Percentiles rank a stretch among this genome's conserved stretches.
Conservation (phyloP, 2,113 vertebrate genomes). For the Synchiropus splendidus region DNA sequence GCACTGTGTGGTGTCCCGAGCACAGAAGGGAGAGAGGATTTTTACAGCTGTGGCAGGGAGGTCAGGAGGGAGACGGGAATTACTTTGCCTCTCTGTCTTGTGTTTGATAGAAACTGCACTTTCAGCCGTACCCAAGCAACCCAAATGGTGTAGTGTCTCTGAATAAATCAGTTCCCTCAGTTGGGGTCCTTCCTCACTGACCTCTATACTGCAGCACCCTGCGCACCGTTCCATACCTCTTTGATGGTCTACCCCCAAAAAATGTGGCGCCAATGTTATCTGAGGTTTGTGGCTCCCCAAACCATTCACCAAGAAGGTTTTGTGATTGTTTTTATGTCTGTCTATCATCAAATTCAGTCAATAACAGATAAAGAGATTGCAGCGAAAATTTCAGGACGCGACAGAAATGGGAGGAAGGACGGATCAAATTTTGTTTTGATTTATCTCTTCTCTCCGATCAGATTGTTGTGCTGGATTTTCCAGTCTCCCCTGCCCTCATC, state of each 20-base stretch:
- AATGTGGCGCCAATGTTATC: too few relatives aligned
- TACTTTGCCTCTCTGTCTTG: constrained; percentile 7
- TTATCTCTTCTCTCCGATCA: too few relatives aligned
- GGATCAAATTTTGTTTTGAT: too few relatives aligned
- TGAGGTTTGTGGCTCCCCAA: too few relatives aligned
- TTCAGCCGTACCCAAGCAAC: constrained; percentile 59
- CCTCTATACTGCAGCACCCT: constrained; percentile 7
- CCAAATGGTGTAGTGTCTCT: constrained; percentile 41
- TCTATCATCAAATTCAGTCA: too few relatives aligned
- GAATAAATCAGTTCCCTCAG: constrained; percentile 42
- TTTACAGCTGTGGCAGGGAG: constrained; percentile 12
- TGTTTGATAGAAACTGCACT: constrained; percentile 30
- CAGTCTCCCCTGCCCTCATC: constrained; percentile 1
- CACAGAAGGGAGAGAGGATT: constrained; percentile 17
- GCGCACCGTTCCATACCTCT: constrained; percentile 1
- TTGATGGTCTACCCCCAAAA: constrained; percentile 11
- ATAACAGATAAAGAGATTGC: too few relatives aligned
- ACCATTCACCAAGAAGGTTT: too few relatives aligned
- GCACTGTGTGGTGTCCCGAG: constrained; percentile 15
- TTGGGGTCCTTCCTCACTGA: constrained; percentile 29
- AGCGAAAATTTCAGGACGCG: too few relatives aligned
- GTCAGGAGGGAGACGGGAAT: constrained; percentile 17
- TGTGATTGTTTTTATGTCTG: too few relatives aligned
- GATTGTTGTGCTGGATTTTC: too few relatives aligned
- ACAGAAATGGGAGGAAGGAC: too few relatives aligned